Evolutionary conservation across 2,797 vertebrate species (phyloP), one percentile per base, ranked within the genome.

Genomic region (Distichodus sexfasciatus): DNA sequence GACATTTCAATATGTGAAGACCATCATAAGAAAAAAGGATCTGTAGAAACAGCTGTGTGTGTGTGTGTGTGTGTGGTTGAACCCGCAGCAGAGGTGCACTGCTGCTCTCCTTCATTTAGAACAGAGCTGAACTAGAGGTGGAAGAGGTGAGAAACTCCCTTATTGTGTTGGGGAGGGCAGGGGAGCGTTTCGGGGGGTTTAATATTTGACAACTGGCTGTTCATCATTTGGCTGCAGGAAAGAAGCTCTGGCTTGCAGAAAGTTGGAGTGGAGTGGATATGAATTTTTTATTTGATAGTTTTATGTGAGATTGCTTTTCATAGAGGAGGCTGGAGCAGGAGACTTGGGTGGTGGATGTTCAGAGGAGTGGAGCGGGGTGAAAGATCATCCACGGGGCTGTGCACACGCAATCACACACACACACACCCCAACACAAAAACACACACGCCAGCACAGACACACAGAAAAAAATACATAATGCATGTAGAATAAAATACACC

Each of bases 281-380:
- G 77, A 89, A 83, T 87, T 84, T 90, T 90, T 88, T 86, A 88
- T 89, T 83, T 87, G 82, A 89, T 83, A 80, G 78, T 87, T 89
- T 88, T 84, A 85, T 77, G 76, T 77, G 78, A 87, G 83, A 86
- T 87, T 87, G 87, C 78, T 84, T 87, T 87, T 85, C 81, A 74
- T 80, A 69, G 55, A 79, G 66, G 72, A 70, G 81, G 69, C 69
- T 61, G 76, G 77, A 81, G 79, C 81, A 81, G 83, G 86, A 60
- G 86, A 15, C 14, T 26, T n/a, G n/a, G n/a, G n/a, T n/a, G n/a
- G 43, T 68, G 43, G 23, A 58, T 59, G 36, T 76, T 70, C 28
- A 8, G 62, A 24, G 63, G 62, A 77, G 65, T 79, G 41, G 28
- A 55, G 58, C 12, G 50, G 36, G 11, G 9, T 9, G 66, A 26